Conservation (phyloP, 2,888 invertebrate species). For the Rhagonycha fulva region DNA sequence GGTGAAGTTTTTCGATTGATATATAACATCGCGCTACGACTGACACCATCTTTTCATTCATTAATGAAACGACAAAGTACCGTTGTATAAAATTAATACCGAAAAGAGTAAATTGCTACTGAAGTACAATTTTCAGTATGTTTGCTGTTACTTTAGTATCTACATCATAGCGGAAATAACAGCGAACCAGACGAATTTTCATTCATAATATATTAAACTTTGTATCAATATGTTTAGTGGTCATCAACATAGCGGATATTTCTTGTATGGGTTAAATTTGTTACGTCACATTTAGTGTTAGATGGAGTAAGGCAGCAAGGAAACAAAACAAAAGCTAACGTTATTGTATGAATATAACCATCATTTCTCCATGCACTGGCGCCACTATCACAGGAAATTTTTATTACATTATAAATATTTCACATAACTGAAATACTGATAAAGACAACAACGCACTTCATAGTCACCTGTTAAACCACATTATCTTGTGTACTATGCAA, state of each 20-base stretch:
- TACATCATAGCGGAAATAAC: constrained; percentile 7
- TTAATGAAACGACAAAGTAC: constrained; percentile 2
- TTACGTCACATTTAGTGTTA: constrained; percentile 30
- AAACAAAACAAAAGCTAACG: not conserved
- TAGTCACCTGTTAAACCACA: not conserved
- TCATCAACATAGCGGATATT: constrained; percentile 36
- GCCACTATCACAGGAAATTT: not conserved
- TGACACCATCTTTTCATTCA: not conserved
- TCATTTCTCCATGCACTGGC: not conserved
- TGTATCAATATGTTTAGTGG: not conserved
- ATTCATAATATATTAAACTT: not conserved
- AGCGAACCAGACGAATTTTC: constrained; percentile 10
- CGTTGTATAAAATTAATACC: constrained; percentile 10
- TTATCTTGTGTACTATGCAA: not conserved
- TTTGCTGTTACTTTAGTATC: constrained; percentile 11
- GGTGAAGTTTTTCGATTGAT: not conserved
- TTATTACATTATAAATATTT: not conserved
- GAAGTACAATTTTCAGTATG: constrained; percentile 13
- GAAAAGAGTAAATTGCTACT: constrained; percentile 13
- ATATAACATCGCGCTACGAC: not conserved
- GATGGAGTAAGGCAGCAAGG: not conserved
- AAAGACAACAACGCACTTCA: not conserved
- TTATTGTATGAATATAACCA: not conserved
- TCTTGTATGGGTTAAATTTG: constrained; percentile 30
- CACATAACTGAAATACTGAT: not conserved